Base-by-base conservation (phyloP, 2,888 invertebrate genomes). In the Orthosia incerta region DNA sequence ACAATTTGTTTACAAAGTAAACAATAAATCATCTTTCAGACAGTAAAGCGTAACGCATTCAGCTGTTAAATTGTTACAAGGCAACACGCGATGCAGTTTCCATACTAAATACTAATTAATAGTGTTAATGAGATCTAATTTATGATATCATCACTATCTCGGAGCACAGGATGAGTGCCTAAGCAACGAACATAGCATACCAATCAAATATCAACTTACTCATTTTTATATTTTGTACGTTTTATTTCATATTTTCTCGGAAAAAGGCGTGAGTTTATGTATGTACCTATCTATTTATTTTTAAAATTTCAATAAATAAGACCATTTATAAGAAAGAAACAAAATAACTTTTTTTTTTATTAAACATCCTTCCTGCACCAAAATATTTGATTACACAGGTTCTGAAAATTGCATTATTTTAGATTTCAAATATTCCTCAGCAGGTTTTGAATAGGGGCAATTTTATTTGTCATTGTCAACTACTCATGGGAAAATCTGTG, bases 41-140 rank as follows among this genome's bases (percentile, higher is more conserved):
- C 50, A 57, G 7, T 57, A 26, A 53, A 56, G 62, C 26, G 18
- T 20, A 79, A 61, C 15, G 31, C 31, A 76, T 69, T 76, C 31
- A 81, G 39, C 39, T 20, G 26, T 68, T 65, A 57, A 83, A 79
- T 70, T 48, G 66, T 50, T 74, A 74, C 83, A 83, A 83, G 74
- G 73, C 62, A 68, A 76, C 74, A 59, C 63, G 59, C 46, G 15
- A 72, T 86, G 69, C 75, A 74, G 57, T 79, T 82, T 48, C n/a
- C 60, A 71, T 82, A 64, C 66, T 64, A 71, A 79, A 48, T 70
- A 76, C 68, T 64, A 51, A 60, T 74, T 76, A 71, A 64, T n/a
- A 62, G 48, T 63, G 62, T 59, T 73, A 56, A 79, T 78, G 31
- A 74, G 59, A 56, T 70, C 53, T 45, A 75, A 79, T 71, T 67